Percentiles rank a stretch among this genome's conserved stretches.
These are phyloP conservation scores for Cyanoramphus novaezelandiae DNA, from an alignment of 2,113 vertebrate species.

Conservation along the genomic window DNA sequence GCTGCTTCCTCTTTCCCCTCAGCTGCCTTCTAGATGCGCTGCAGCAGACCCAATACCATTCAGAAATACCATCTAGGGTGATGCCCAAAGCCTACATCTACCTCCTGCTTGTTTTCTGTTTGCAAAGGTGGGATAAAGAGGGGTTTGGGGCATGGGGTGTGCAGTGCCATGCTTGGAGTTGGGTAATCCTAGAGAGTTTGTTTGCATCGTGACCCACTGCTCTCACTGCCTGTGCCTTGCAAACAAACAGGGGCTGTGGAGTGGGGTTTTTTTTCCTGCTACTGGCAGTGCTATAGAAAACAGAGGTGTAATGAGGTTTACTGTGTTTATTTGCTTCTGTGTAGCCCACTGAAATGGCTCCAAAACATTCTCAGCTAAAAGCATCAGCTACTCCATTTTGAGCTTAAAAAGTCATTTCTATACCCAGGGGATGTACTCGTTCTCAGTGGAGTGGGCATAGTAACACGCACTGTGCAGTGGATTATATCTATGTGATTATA, in stretches of 20 bases:
- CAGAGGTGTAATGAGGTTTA: background rate
- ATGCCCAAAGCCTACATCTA: background rate
- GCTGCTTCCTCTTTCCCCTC: background rate
- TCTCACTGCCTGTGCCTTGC: background rate
- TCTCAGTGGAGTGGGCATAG: background rate
- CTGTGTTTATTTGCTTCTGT: background rate
- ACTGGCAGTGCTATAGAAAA: background rate
- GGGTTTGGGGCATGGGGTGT: background rate
- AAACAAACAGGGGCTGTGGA: background rate
- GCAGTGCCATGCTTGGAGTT: background rate
- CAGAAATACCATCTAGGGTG: background rate
- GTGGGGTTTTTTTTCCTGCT: background rate
- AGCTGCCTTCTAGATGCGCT: background rate
- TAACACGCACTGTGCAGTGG: background rate
- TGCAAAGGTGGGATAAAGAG: background rate
- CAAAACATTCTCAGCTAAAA: background rate
- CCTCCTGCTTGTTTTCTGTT: background rate
- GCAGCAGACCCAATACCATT: background rate
- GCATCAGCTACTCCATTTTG: background rate
- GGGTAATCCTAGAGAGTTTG: background rate
- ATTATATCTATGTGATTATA: slow-evolving; percentile 50
- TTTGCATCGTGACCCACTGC: background rate
- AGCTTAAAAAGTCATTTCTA: slow-evolving; percentile 16
- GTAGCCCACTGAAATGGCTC: background rate
- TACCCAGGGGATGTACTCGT: background rate